These are phyloP conservation scores for Nemurella pictetii DNA, from an alignment of 2,888 invertebrate species.

Conservation along the genomic window DNA sequence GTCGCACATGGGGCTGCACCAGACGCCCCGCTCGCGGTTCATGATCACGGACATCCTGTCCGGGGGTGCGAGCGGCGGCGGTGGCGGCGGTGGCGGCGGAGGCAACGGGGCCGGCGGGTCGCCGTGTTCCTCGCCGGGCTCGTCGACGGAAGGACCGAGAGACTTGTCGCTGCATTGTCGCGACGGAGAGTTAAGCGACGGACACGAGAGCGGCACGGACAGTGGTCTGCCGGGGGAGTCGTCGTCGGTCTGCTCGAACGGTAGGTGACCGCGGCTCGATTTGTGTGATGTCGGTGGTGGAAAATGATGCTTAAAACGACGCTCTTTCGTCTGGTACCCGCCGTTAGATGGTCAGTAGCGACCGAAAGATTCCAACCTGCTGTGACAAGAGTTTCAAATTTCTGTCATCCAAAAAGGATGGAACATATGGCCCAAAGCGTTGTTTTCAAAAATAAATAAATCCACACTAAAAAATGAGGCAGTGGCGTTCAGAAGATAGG, in stretches of 20 bases:
- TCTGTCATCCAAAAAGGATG: no score
- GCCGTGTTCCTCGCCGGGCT: constrained; percentile 56
- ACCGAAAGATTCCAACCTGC: no score
- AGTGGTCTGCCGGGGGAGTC: constrained; percentile 59
- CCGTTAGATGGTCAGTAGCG: no score
- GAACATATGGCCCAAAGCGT: no score
- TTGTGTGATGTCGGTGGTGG: no score
- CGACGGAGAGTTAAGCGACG: constrained; percentile 43
- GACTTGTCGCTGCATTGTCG: constrained; percentile 58
- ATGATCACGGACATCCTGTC: constrained; percentile 89
- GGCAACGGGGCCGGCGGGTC: constrained; percentile 41
- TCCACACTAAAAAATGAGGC: no score
- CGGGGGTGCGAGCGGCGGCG: constrained; percentile 57
- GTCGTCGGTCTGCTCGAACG: constrained; percentile 59
- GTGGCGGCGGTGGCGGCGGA: constrained; percentile 58
- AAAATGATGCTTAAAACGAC: no score
- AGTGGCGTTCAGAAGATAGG: no score
- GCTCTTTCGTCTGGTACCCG: no score
- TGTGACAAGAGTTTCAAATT: no score
- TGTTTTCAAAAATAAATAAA: no score
- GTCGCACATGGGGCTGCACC: background rate
- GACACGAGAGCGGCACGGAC: constrained; percentile 57
- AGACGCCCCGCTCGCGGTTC: constrained; percentile 63
- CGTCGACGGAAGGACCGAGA: constrained; percentile 59
- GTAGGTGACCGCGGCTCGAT: constrained; percentile 51